Percentiles rank a stretch among this genome's conserved stretches.
These are phyloP conservation scores for Sarcoramphus papa DNA, from an alignment of 2,797 vertebrate genomes.

Conservation along the genomic window DNA sequence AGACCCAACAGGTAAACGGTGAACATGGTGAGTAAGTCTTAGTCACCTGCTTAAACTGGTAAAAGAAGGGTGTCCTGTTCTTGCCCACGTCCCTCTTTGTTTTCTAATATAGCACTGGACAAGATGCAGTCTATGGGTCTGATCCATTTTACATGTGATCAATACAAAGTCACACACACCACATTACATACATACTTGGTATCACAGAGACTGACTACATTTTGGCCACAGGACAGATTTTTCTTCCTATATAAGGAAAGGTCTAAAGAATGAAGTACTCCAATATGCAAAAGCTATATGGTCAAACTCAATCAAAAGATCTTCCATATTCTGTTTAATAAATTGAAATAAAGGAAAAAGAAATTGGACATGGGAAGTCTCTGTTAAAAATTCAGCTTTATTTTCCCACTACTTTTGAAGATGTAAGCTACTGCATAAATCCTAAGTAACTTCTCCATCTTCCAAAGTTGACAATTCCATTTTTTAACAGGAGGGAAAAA, in stretches of 20 bases:
- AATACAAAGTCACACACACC: background rate
- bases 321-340: background rate
- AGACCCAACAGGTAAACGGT: background rate
- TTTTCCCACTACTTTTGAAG: background rate
- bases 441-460: background rate
- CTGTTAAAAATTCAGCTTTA: background rate
- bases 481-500: background rate
- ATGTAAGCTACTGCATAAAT: background rate
- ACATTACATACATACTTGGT: background rate
- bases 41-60: background rate
- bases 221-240: background rate
- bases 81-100: background rate
- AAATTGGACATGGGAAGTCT: background rate
- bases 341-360: background rate
- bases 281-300: background rate
- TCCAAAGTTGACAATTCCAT: background rate
- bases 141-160: background rate
- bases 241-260: background rate
- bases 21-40: background rate
- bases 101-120: background rate
- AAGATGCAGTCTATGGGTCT: background rate
- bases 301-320: background rate
- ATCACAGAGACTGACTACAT: background rate
- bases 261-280: background rate
- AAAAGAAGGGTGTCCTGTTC: background rate